These are phyloP conservation scores for Sebastes fasciatus DNA, from an alignment of 2,113 vertebrate genomes.

Conservation along the genomic window DNA sequence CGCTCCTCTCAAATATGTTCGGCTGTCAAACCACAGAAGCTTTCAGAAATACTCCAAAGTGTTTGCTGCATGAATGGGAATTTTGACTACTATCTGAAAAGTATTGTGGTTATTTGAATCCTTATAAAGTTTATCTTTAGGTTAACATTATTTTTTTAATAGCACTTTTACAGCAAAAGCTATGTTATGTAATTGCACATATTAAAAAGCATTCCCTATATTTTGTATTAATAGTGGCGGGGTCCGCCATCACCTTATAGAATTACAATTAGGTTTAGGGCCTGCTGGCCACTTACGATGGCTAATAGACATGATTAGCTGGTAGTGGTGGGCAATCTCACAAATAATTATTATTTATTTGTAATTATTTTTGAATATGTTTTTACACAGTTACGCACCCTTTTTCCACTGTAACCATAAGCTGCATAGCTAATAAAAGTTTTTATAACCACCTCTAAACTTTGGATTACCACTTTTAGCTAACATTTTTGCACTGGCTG, in stretches of 20 bases:
- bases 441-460: constrained; percentile 10
- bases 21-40: constrained; percentile 11
- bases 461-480: background rate
- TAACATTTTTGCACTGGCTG: background rate
- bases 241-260: background rate
- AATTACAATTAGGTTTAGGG: background rate
- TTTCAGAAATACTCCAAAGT: constrained; percentile 13
- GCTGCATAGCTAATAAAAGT: background rate
- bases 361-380: background rate
- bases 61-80: background rate
- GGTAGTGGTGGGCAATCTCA: background rate
- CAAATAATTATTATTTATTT: constrained; percentile 54
- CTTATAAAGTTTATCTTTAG: background rate
- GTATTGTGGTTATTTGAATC: background rate
- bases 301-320: background rate
- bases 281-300: accelerated
- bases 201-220: background rate
- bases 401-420: background rate
- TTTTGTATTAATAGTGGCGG: background rate
- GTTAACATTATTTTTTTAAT: background rate
- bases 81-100: background rate
- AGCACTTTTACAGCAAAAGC: background rate
- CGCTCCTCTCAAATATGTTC: background rate
- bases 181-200: background rate
- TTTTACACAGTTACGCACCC: background rate